These are phyloP conservation scores for Armadillidium nasatum DNA, from an alignment of 1,140 invertebrate species.

Conservation along the genomic window DNA sequence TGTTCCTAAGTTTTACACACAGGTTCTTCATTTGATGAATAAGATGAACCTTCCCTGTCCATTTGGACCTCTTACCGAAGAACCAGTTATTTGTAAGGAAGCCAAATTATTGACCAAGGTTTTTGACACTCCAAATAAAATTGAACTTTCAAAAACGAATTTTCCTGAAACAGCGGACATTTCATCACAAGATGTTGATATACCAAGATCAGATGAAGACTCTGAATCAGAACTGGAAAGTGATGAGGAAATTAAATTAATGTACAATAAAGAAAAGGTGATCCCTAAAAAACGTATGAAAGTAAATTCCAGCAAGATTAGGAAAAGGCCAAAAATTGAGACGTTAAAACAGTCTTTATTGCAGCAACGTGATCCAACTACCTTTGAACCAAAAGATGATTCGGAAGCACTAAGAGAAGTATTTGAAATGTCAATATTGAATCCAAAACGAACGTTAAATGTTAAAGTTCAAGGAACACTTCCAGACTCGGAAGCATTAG, in stretches of 20 bases:
- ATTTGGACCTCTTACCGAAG: slow-evolving; percentile 60
- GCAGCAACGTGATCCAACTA: slow-evolving; percentile 49
- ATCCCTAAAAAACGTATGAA: slow-evolving; percentile 58
- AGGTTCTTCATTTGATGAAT: slow-evolving; percentile 89
- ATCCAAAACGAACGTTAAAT: slow-evolving; percentile 48
- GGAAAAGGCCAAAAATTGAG: slow-evolving; percentile 62
- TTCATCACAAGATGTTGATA: no score
- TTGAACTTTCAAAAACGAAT: no score
- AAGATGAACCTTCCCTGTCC: slow-evolving; percentile 86
- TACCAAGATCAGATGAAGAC: background rate
- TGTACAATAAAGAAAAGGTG: slow-evolving; percentile 48
- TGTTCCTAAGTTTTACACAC: slow-evolving; percentile 76
- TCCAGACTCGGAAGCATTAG: slow-evolving; percentile 46
- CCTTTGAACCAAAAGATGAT: slow-evolving; percentile 45
- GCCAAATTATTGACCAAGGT: slow-evolving; percentile 33
- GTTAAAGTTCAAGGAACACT: slow-evolving; percentile 46
- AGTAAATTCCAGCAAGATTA: slow-evolving; percentile 54
- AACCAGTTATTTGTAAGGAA: slow-evolving; percentile 30
- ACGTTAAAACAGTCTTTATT: slow-evolving; percentile 52
- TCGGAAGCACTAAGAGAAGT: slow-evolving; percentile 33
- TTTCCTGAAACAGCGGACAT: no score
- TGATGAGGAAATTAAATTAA: slow-evolving; percentile 55
- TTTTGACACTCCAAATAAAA: slow-evolving; percentile 24
- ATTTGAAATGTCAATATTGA: slow-evolving; percentile 45
- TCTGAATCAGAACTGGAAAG: slow-evolving; percentile 76